Evolutionary conservation across 2,113 vertebrate genomes (phyloP).

Genomic region (Conger conger): DNA sequence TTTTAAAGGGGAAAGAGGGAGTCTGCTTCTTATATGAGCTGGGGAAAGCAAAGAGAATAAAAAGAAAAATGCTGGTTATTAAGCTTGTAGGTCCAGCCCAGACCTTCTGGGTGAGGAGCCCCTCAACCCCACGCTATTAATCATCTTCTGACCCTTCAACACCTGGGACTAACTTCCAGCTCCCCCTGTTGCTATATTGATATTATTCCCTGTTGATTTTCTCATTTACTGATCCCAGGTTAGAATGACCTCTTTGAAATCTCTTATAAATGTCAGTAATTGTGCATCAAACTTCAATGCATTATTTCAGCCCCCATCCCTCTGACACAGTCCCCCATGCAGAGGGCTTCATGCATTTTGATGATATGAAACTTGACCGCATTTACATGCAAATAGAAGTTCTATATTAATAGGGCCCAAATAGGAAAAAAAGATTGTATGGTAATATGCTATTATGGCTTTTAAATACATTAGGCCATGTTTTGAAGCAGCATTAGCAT

Average conservation of each 20-base stretch:
- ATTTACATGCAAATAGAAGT: constrained; percentile 99
- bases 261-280: constrained; percentile 94
- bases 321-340: constrained; percentile 44
- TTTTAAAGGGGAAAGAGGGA: constrained; percentile 68
- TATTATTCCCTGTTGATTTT: constrained; percentile 86
- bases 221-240: constrained; percentile 79
- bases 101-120: constrained; percentile 72
- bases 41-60: constrained; percentile 17
- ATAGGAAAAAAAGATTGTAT: constrained; percentile 79
- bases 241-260: constrained; percentile 90
- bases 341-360: constrained; percentile 94
- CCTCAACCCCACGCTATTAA: constrained; percentile 72
- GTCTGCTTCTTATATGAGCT: constrained; percentile 65
- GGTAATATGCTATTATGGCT: constrained; percentile 97
- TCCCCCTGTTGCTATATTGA: constrained; percentile 80
- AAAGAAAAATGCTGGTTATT: constrained; percentile 48
- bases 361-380: constrained; percentile 99
- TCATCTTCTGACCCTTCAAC: constrained; percentile 72
- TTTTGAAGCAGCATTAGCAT: constrained; percentile 91
- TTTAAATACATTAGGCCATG: constrained; percentile 99
- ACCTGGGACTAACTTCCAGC: constrained; percentile 75
- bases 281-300: constrained; percentile 92
- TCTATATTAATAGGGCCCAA: constrained; percentile 97
- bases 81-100: constrained; percentile 65
- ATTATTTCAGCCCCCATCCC: constrained; percentile 73